Conservation (phyloP, 2,797 vertebrate species). For the Rachycentron canadum region DNA sequence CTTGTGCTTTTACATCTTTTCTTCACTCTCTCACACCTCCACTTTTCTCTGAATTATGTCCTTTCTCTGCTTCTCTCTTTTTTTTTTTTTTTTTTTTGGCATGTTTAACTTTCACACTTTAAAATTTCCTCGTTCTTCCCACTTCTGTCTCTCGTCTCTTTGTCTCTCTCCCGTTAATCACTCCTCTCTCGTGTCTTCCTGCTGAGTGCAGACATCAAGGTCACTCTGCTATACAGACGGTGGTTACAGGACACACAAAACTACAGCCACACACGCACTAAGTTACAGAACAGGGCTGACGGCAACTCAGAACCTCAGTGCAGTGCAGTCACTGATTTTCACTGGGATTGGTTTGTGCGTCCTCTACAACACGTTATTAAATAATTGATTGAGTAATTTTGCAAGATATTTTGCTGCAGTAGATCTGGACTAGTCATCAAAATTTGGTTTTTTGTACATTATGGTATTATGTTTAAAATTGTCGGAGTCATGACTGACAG, state of each 20-base stretch:
- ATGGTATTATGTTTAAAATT: not conserved
- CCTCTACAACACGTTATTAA: slow-evolving; percentile 6
- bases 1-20: slow-evolving; percentile 39
- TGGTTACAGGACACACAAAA: slow-evolving; percentile 67
- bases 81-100: slow-evolving; percentile 17
- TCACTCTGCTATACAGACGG: slow-evolving; percentile 69
- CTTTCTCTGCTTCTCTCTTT: not conserved
- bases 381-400: slow-evolving; percentile 20
- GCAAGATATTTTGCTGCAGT: not conserved
- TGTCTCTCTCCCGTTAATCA: slow-evolving; percentile 72
- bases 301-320: slow-evolving; percentile 28
- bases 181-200: slow-evolving; percentile 74
- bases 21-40: slow-evolving; percentile 18
- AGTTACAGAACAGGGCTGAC: slow-evolving; percentile 18
- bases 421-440: not conserved
- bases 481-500: not conserved
- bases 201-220: slow-evolving; percentile 79
- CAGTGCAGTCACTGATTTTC: slow-evolving; percentile 22
- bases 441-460: not conserved
- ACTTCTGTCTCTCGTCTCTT: slow-evolving; percentile 38
- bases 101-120: slow-evolving; percentile 67
- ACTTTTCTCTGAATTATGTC: slow-evolving; percentile 15
- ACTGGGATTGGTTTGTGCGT: slow-evolving; percentile 4
- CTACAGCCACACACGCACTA: slow-evolving; percentile 26
- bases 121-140: slow-evolving; percentile 42